Evolutionary conservation across 2,113 vertebrate genomes (phyloP).

Genomic region (Aplodontia rufa): DNA sequence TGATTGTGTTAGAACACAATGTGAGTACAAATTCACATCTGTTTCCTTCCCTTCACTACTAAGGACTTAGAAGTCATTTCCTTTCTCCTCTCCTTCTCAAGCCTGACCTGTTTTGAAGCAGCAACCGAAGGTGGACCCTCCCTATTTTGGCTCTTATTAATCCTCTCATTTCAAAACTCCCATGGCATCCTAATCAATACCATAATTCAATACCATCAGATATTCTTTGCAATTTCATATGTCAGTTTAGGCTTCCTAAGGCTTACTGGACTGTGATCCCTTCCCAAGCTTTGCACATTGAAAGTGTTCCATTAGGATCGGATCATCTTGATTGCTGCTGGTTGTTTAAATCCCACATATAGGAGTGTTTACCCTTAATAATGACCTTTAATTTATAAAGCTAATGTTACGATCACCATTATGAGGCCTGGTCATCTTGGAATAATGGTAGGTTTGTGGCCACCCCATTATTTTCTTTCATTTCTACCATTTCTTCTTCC

Average conservation of each 20-base stretch:
- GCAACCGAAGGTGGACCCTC: not conserved
- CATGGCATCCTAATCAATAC: not conserved
- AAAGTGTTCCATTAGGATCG: not conserved
- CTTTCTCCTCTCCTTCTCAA: not conserved
- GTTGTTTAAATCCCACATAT: constrained; percentile 16
- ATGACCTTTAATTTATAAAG: not conserved
- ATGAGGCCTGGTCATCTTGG: not conserved
- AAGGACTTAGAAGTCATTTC: not conserved
- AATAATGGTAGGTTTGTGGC: not conserved
- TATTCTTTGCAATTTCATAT: not conserved
- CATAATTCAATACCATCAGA: not conserved
- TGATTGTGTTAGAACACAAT: not conserved
- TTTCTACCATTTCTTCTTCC: not conserved
- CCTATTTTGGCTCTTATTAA: not conserved
- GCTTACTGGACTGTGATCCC: not conserved
- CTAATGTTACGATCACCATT: not conserved
- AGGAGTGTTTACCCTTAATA: not conserved
- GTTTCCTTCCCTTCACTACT: not conserved
- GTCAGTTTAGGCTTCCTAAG: not conserved
- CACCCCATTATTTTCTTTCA: not conserved
- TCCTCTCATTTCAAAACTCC: not conserved
- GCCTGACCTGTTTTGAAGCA: constrained; percentile 21
- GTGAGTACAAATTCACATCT: not conserved
- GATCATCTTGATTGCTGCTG: not conserved
- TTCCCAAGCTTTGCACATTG: not conserved